Base-by-base conservation (phyloP, 2,113 vertebrate genomes). In the Carassius auratus region DNA sequence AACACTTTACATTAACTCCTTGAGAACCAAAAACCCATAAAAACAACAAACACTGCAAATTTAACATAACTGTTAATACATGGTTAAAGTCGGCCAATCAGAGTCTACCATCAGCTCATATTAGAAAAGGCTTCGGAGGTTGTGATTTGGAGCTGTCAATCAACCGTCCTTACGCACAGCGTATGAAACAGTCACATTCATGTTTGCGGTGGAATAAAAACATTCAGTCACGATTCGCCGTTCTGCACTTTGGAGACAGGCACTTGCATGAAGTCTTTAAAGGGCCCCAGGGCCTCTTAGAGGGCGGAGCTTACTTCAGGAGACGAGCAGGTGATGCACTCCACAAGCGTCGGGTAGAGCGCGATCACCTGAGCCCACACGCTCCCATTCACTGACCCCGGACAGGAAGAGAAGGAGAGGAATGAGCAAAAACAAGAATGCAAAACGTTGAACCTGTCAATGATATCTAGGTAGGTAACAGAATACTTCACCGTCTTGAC, bases 181-280 rank as follows among this genome's bases (percentile, higher is more conserved):
- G 66, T 69, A 55, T 86, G 84, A 84, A 90, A 66, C 45, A 89
- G 88, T 92, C 90, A 94, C 92, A 92, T 92, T 94, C 92, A 90
- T 89, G 86, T 86, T 91, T 92, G 78, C 26, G 62, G 81, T 93
- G 90, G 93, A 73, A 85, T 90, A 78, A 85, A 80, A 89, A 83
- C 62, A n/a, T 38, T 79, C 50, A 30, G 33, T 99, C 97, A 99
- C 86, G 97, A 99, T 87, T 99, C 97, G 92, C 98, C 98, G 12
- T 99, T 99, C 91, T 99, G 97, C 92, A 99, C 96, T 95, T 96
- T 97, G 93, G 95, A 93, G 94, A 96, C 93, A 85, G 98, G 98
- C 88, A 98, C 96, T 83, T 98, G 97, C 97, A 99, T 99, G 93
- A 99, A 99, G 95, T 99, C 98, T 94, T 99, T 98, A 93, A 99